Evolutionary conservation across 2,113 vertebrate genomes (phyloP).

Genomic region (Mixornis gularis): DNA sequence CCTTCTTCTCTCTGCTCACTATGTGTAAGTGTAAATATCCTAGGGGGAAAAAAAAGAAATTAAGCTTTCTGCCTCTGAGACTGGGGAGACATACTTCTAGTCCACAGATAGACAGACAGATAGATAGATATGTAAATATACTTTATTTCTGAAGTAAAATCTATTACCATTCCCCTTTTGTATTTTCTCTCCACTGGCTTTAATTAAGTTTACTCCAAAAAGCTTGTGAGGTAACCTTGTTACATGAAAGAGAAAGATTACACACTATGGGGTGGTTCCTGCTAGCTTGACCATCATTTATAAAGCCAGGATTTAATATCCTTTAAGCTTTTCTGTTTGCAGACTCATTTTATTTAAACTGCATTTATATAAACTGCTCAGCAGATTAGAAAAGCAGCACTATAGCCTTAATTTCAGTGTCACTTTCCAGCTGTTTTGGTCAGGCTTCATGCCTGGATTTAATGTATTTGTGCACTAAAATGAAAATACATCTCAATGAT

Average conservation of each 20-base stretch:
- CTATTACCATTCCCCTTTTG: not conserved
- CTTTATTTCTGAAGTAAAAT: not conserved
- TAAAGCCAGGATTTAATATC: slow-evolving; percentile 50
- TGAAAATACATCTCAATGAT: slow-evolving; percentile 43
- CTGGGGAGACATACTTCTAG: not conserved
- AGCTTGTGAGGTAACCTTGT: slow-evolving; percentile 44
- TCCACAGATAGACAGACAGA: not conserved
- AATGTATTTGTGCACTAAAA: slow-evolving; percentile 24
- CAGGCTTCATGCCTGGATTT: slow-evolving; percentile 45
- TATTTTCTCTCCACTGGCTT: slow-evolving; percentile 34
- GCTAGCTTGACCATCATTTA: slow-evolving; percentile 31
- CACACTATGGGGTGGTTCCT: slow-evolving; percentile 7
- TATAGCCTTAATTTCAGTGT: slow-evolving; percentile 55
- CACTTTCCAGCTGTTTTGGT: slow-evolving; percentile 62
- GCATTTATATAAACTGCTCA: slow-evolving; percentile 57
- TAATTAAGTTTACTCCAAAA: slow-evolving; percentile 56
- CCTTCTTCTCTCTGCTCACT: not conserved
- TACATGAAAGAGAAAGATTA: slow-evolving; percentile 48
- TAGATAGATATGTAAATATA: not conserved
- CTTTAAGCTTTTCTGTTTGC: slow-evolving; percentile 52
- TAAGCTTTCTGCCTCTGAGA: not conserved
- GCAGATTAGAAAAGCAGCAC: slow-evolving; percentile 45
- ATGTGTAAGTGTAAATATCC: not conserved
- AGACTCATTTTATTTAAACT: slow-evolving; percentile 64
- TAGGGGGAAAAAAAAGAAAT: not conserved